A percentile compares a stretch with the other conserved stretches of the same genome.
These are phyloP conservation scores for Archivesica marissinica DNA, from an alignment of 1,140 invertebrate species.

Conservation along the genomic window DNA sequence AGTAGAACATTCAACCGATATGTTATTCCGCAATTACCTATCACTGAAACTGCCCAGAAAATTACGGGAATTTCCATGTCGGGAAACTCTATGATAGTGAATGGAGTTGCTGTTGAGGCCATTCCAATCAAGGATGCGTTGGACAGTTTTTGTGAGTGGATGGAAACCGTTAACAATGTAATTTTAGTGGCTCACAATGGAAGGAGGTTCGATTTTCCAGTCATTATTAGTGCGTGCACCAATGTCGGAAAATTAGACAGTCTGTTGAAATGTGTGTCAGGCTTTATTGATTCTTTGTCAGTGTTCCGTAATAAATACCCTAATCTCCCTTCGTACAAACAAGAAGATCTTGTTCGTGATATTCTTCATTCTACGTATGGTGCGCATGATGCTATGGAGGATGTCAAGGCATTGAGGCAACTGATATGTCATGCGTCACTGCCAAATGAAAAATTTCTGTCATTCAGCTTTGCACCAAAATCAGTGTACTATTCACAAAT, in stretches of 20 bases:
- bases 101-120: constrained; percentile 20
- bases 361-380: constrained; percentile 15
- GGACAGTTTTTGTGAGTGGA: constrained; percentile 35
- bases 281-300: constrained; percentile 29
- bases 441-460: background rate
- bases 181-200: constrained; percentile 61
- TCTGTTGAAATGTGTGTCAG: background rate
- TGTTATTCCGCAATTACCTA: constrained; percentile 16
- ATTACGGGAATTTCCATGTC: constrained; percentile 32
- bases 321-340: background rate
- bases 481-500: background rate
- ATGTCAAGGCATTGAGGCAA: constrained; percentile 20
- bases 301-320: constrained; percentile 39
- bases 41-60: constrained; percentile 8
- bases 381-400: constrained; percentile 44
- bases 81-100: background rate
- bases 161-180: constrained; percentile 41
- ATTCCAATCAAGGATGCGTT: background rate
- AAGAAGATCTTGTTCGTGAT: constrained; percentile 29
- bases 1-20: background rate
- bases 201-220: constrained; percentile 55
- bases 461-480: background rate
- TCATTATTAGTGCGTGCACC: constrained; percentile 1
- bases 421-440: background rate
- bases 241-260: too few relatives aligned